Evolutionary conservation across 64 coral and sea anemone species (phyloP), one percentile per base, ranked within the genome.

Genomic region (Montipora sp.): DNA sequence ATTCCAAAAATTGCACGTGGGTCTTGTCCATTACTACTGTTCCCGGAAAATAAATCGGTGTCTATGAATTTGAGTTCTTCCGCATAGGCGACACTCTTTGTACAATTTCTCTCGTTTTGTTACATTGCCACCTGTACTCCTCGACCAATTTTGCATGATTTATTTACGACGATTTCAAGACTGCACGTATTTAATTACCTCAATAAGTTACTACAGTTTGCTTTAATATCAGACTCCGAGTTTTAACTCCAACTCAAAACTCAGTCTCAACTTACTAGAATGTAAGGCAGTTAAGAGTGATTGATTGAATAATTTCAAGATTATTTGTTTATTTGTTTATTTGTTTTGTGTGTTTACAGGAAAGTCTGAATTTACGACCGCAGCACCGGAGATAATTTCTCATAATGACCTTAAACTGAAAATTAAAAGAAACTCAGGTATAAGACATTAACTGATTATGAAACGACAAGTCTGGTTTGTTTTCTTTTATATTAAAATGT

Each of bases 371-470:
- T 89, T 89, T 69, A 77, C 86, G 19, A 82, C 50, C 22, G 7
- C 95, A 45, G 91, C 95, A 46, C 92, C 95, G 73, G 83, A 94
- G 76, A 94, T 97, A 19, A 97, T 97, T 77, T 90, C 95, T 48
- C 95, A 94, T 48, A 97, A 78, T 92, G 95, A 97, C 53, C 90
- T 97, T 18, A 97, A 97, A 80, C 67, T 97, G 58, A 97, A 97
- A 60, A 97, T 97, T 23, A 97, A 97, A 58, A 97, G 83, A 49
- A 94, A 94, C 55, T 91, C 95, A 94, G 95, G 95, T 96, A 81
- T 78, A 43, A n/a, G 0, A 3, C 49, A 16, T 77, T 36, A 36
- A 36, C 36, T 36, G 36, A 36, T 36, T 36, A 36, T 36, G 36
- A 36, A 36, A 36, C 1, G 36, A 36, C 36, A 36, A 36, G 36